Evolutionary conservation across 1,140 invertebrate species (phyloP), one percentile per base, ranked within the genome.

Genomic region (Agraylea sexmaculata): DNA sequence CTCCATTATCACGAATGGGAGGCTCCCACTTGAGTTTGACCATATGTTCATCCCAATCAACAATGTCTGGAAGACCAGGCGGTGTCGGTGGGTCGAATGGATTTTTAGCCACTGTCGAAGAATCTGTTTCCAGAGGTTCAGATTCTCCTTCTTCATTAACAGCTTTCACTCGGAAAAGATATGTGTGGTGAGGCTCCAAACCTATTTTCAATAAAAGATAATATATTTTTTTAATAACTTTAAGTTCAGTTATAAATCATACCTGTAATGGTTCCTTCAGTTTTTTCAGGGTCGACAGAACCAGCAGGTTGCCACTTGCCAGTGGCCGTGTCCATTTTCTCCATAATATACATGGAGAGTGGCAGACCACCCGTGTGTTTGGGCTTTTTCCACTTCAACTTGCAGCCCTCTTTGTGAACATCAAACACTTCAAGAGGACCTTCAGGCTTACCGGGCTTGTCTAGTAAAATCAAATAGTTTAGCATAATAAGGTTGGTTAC

Each of bases 71-170:
- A 20, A 95, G 66, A 29, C 85, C 89, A 44, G 95, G 94, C 22
- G 89, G 73, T 20, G 81, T 80, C 20, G 92, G 85, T 28, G 80
- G 68, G 64, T 95, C 91, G 63, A 82, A 95, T 46, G 93, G 91
- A 79, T 99, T 95, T 64, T 98, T 99, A 32, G 94, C 94, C 8
- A 86, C 57, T 40, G 87, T 85, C 0, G 84, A 71, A 39, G 78
- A 74, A 41, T 92, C 88, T 0, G 87, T 86, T 50, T 91, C 87
- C 11, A 97, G 60, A 8, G 90, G 87, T 55, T 91, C 87, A 0
- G 90, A 93, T 66, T 94, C 88, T 15, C 93, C 92, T 62, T 94
- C 91, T 52, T 94, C 90, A 63, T 97, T 97, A 0, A 89, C 74
- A 10, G 92, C 93, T 55, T 86, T 87, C 0, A 97, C 90, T 42